A percentile compares a stretch with the other conserved stretches of the same genome.
Evolutionary conservation across 2,797 vertebrate genomes (phyloP).

Genomic region (Helarctos malayanus): DNA sequence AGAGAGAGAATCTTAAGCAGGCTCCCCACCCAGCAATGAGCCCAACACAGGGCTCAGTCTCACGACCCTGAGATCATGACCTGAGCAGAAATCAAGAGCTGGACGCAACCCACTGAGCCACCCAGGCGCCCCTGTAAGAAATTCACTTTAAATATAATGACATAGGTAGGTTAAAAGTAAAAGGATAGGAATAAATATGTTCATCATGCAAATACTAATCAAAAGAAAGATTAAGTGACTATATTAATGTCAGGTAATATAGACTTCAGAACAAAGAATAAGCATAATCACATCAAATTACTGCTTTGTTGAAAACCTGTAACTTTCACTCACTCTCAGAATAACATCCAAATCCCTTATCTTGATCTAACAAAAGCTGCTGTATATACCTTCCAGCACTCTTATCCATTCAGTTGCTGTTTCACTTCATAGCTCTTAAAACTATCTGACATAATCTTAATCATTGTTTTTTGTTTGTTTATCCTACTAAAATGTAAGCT

Average conservation of each 20-base stretch:
- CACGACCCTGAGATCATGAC: background rate
- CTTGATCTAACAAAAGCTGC: background rate
- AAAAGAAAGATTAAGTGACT: background rate
- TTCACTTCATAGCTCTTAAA: background rate
- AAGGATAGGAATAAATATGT: background rate
- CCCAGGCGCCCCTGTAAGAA: background rate
- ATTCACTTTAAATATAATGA: background rate
- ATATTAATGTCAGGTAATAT: background rate
- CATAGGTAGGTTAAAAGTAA: background rate
- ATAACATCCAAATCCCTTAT: background rate
- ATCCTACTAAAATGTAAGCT: background rate
- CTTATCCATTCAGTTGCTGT: background rate
- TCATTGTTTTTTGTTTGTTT: background rate
- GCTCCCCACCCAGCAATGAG: background rate
- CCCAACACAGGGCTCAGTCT: background rate
- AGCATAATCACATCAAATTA: background rate
- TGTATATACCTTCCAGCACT: fast-evolving
- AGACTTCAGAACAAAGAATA: background rate
- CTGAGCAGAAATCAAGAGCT: background rate
- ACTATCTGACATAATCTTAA: background rate
- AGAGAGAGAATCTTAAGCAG: background rate
- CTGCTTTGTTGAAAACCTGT: background rate
- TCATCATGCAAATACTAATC: background rate
- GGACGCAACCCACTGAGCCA: background rate
- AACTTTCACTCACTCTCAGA: background rate